These are phyloP conservation scores for Molossus molossus DNA, from an alignment of 2,797 vertebrate species.

Conservation along the genomic window DNA sequence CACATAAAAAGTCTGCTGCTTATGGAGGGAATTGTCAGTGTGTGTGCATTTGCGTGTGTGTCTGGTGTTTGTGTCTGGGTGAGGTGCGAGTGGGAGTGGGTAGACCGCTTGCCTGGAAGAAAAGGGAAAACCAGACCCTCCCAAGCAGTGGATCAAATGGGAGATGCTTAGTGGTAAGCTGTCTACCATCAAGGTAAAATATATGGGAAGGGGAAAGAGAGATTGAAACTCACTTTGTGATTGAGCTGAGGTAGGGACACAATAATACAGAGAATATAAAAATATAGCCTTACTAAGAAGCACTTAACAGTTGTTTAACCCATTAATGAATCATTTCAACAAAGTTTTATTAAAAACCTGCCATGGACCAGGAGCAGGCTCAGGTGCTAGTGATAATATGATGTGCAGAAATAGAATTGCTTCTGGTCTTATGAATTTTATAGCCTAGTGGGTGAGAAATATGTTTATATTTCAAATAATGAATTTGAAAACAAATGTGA, in stretches of 20 bases:
- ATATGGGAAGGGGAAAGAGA: not conserved
- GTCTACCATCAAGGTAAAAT: conserved; percentile 3
- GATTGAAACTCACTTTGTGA: not conserved
- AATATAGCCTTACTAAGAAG: not conserved
- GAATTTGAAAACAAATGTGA: not conserved
- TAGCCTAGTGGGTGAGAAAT: not conserved
- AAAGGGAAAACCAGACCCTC: not conserved
- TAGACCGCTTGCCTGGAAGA: not conserved
- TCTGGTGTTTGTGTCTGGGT: not conserved
- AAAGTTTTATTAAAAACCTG: conserved; percentile 36
- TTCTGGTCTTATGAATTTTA: not conserved
- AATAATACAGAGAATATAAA: not conserved
- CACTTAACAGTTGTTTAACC: not conserved
- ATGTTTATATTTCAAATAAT: conserved; percentile 7
- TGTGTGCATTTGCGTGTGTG: not conserved
- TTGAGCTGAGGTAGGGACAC: not conserved
- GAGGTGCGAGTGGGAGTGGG: not conserved
- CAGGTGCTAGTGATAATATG: not conserved
- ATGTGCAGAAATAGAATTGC: not conserved
- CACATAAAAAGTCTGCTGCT: not conserved
- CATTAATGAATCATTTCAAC: conserved; percentile 5
- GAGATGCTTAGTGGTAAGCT: not conserved
- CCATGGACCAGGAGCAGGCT: not conserved
- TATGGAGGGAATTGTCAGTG: not conserved
- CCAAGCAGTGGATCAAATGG: not conserved